Conservation (phyloP, 2,797 vertebrate genomes). For the Podarcis lilfordi region DNA sequence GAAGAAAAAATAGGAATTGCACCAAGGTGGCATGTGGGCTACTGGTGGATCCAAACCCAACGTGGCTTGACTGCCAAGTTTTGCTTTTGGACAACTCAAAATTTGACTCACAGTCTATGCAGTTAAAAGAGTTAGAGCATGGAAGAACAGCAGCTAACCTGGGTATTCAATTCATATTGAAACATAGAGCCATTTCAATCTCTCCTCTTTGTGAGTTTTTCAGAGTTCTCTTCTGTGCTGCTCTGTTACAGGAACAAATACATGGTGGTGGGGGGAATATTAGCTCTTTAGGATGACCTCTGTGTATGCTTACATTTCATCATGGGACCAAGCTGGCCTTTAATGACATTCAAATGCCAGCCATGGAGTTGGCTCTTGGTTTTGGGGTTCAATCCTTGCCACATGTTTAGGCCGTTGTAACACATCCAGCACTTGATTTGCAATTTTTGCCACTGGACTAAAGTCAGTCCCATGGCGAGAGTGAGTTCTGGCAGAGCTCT, state of each 20-base stretch:
- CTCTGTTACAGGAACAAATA: neutral
- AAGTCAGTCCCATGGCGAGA: conserved; percentile 10
- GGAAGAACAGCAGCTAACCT: neutral
- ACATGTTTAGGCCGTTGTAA: neutral
- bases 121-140: conserved; percentile 1
- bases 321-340: neutral
- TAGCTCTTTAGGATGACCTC: neutral
- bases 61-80: neutral
- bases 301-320: conserved; percentile 3
- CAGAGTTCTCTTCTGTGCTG: neutral
- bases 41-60: neutral
- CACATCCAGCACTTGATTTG: neutral
- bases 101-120: neutral
- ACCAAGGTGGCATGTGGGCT: neutral
- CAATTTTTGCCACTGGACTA: neutral
- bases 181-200: neutral
- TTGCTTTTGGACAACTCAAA: neutral
- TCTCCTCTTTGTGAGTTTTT: neutral
- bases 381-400: neutral
- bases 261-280: neutral
- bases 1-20: neutral
- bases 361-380: conserved; percentile 4
- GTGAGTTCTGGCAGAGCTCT: neutral
- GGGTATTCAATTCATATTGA: neutral
- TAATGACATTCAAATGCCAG: conserved; percentile 2